Base-by-base conservation (phyloP, 2,113 vertebrate species). In the Thalassoma bifasciatum region DNA sequence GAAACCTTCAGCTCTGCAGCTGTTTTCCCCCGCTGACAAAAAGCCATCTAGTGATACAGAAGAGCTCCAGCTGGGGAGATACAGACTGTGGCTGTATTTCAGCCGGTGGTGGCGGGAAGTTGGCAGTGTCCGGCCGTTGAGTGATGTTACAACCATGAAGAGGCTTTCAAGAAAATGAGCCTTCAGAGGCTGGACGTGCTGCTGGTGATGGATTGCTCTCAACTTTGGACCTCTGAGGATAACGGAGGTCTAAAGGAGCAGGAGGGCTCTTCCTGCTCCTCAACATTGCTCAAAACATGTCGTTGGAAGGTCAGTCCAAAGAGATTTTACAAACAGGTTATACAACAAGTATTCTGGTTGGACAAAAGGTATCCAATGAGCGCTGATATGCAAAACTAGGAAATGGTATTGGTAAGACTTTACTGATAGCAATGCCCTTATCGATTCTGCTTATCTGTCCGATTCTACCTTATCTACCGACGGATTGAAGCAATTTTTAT, bases 81-180 rank as follows among this genome's bases (percentile, higher is more conserved):
- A n/a, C 38, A 76, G 83, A 85, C 60, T 77, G 77, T 60, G 71
- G 5, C 72, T 72, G 59, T 63, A 57, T 62, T 67, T 82, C 53
- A 78, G 26, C 52, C 17, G 42, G 62, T 30, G 14, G 63, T 64
- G 53, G 57, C 17, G n/a, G 75, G 72, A 70, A 66, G 71, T 64
- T 66, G 67, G 69, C 82, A 56, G 74, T 42, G 38, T 68, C 53
- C 76, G 42, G 30, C 36, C 40, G 1, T 1, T 85, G 83, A 87
- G 68, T 76, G 71, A 88, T 91, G 80, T 67, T 77, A 50, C 53
- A 81, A 65, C 68, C 81, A 77, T 36, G 67, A 70, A 44, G 21
- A 60, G 36, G 88, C 81, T 89, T 84, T 92, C 78, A 84, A 66
- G 81, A 85, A 88, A 89, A 92, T 89, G 36, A 86, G 74, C 3